Base-by-base conservation (phyloP, 1,140 invertebrate species). In the Euwallacea similis region DNA sequence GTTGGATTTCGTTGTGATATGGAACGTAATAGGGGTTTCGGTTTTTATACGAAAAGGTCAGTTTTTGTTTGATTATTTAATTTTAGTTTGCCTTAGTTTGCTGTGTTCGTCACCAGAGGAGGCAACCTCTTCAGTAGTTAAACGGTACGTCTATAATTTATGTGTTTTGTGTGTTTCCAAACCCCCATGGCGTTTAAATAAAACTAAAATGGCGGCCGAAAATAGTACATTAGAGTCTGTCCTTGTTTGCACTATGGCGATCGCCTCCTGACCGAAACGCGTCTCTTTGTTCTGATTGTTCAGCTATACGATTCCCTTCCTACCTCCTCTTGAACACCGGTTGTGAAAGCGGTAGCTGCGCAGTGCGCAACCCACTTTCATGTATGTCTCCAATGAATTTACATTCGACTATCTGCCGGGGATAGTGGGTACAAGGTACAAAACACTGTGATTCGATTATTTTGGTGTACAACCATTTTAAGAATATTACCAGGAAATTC, bases 11-110 rank as follows among this genome's bases (percentile, higher is more conserved):
- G 60, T 70, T 46, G 75, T 78, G 78, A 76, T 77, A 81, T 81
- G 79, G 79, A 81, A 80, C 79, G 80, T 73, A 66, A 63, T 71
- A 78, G 80, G 74, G 74, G 76, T 78, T 81, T 78, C 75, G 80
- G 79, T 77, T 81, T 81, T 79, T 81, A 76, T 78, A 81, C 80
- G 62, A 81, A 81, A 79, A 81, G 80, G 80, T 81, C 77, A 79
- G 79, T 77, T 78, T 79, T 79, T 76, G 59, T 76, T 75, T 76
- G 70, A 66, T 71, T 69, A 50, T 75, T 73, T 75, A 66, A 66
- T 72, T 72, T 74, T 44, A 47, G 15, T 66, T 71, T 71, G 68
- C 53, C 44, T 61, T 56, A 66, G 10, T 43, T 66, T 21, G 53
- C n/a, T 41, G 53, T 55, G 64, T 42, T 16, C 65, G 33, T 42